Percentiles rank a stretch among this genome's conserved stretches.
Conservation (phyloP, 1,140 invertebrate species). For the Sipha flava region DNA sequence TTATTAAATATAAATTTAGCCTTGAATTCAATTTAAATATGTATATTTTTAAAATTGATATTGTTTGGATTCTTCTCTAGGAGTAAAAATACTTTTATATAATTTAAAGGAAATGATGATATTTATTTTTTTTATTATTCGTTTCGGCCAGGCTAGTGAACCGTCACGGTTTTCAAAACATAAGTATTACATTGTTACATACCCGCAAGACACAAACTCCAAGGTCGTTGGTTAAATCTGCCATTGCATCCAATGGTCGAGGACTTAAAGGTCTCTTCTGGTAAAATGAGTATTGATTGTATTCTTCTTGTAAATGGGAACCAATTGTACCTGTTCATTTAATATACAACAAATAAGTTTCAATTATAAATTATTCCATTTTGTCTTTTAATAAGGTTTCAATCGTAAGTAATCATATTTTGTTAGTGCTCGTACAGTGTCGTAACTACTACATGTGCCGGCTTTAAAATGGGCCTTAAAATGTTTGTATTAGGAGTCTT, state of each 20-base stretch:
- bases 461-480: too few relatives aligned
- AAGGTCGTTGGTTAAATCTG: slow-evolving; percentile 65
- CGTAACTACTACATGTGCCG: too few relatives aligned
- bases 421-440: too few relatives aligned
- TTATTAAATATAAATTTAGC: background rate
- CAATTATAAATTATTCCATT: too few relatives aligned
- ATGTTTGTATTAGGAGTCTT: too few relatives aligned
- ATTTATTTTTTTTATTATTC: background rate
- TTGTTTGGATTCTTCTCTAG: background rate
- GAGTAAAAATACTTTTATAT: background rate
- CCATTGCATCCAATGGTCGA: slow-evolving; percentile 60
- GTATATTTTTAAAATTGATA: background rate
- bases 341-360: background rate
- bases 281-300: slow-evolving; percentile 15
- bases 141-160: background rate
- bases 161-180: background rate
- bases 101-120: background rate
- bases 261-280: slow-evolving; percentile 28
- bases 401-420: too few relatives aligned
- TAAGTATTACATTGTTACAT: background rate
- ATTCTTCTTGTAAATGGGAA: background rate
- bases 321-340: background rate
- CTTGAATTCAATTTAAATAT: background rate
- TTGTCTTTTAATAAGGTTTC: too few relatives aligned
- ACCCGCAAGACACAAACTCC: slow-evolving; percentile 60